Evolutionary conservation across 2,888 invertebrate species (phyloP), one percentile per base, ranked within the genome.

Genomic region (Ariolimax columbianus): DNA sequence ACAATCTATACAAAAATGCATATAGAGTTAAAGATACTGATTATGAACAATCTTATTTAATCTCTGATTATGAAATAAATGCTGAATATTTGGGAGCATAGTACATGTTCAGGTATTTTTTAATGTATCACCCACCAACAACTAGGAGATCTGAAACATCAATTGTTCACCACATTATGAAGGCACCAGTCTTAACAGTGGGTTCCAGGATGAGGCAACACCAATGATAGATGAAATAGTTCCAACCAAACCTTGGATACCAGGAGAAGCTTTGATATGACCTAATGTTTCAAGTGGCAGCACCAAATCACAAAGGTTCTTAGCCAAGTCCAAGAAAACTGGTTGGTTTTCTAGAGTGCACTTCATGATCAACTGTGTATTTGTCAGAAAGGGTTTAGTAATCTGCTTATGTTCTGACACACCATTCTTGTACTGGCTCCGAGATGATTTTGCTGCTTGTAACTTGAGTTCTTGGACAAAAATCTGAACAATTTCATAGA

Each of bases 261-360:
- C 96, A 0, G 97, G 97, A 86, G 96, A 96, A 19, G 97, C 94
- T 89, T 96, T 96, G 0, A 96, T 95, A 92, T 97, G 96, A 0
- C 97, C 97, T 89, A 98, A 94, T 11, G 97, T 96, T 85, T 97
- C 96, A 87, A 98, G 94, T 0, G 98, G 98, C 92, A 98, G 97
- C 90, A 97, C 97, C 84, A 98, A 94, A 94, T 98, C 98, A 94
- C 97, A 97, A 17, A 96, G 94, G 95, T 98, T 98, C 94, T 97
- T 98, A 9, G 97, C 92, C 0, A 97, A 96, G 94, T 98, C 98
- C 88, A 97, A 95, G 85, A 97, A 95, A 19, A 98, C 86, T 2
- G 93, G 91, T 33, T 89, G 87, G 82, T 93, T 92, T 59, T 91
- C 90, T 14, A 80, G 26, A 9, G 92, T 66, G 51, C 90, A 87